Conservation (phyloP, 2,888 invertebrate species). For the Zygaena filipendulae region DNA sequence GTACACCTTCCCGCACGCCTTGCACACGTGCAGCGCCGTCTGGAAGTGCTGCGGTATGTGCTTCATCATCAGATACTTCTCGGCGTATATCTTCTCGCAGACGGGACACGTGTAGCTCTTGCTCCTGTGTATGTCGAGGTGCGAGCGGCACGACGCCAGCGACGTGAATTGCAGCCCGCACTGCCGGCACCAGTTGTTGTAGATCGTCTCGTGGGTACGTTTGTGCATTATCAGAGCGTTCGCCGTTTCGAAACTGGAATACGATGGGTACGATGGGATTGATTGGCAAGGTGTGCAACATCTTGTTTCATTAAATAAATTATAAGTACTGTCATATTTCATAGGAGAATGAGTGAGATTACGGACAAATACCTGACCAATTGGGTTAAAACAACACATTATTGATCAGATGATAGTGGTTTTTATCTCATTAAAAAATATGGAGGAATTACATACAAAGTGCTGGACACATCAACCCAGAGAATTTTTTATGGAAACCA, state of each 20-base stretch:
- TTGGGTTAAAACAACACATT: too few relatives aligned
- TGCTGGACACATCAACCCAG: too few relatives aligned
- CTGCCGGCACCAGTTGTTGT: constrained; percentile 33
- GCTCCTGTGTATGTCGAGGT: constrained; percentile 40
- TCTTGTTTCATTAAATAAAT: too few relatives aligned
- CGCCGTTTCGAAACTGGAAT: constrained; percentile 34
- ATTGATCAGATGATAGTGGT: too few relatives aligned
- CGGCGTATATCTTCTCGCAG: constrained; percentile 64
- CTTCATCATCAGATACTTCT: constrained; percentile 40
- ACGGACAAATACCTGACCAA: too few relatives aligned
- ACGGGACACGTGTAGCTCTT: constrained; percentile 61
- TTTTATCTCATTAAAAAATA: too few relatives aligned
- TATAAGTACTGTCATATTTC: too few relatives aligned
- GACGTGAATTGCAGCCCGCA: constrained; percentile 43
- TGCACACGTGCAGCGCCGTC: constrained; percentile 57
- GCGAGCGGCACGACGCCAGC: constrained; percentile 30
- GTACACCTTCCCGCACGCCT: constrained; percentile 66
- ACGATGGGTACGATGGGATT: too few relatives aligned
- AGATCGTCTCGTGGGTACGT: constrained; percentile 25
- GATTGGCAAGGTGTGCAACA: too few relatives aligned
- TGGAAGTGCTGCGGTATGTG: constrained; percentile 46
- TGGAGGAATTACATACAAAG: too few relatives aligned
- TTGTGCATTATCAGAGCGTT: constrained; percentile 37
- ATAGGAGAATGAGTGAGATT: too few relatives aligned
- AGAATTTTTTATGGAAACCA: too few relatives aligned